Base-by-base conservation (phyloP, 92 coral and sea anemone species). In the Zoanthus solanderi region DNA sequence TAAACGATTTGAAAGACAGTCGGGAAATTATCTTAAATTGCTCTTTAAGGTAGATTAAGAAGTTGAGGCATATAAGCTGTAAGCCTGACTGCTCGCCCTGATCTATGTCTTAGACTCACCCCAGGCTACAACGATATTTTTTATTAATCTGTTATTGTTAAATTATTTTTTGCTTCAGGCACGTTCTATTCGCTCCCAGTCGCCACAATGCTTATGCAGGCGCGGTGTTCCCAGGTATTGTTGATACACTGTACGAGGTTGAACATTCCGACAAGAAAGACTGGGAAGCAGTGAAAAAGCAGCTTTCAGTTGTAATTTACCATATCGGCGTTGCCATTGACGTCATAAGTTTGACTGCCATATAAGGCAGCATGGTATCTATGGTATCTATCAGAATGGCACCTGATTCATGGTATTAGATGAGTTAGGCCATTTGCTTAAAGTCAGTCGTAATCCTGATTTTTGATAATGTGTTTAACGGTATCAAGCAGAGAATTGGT, bases 121-220 rank as follows among this genome's bases (percentile, higher is more conserved):
- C 13, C 3, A 54, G 13, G 23, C 3, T 2, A 58, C 42, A 16
- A 6, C 11, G 5, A 9, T 50, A 31, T 3, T 4, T 53, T 63
- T 80, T 63, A 58, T 18, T 72, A 14, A 78, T 72, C 47, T 77
- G 0, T 46, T 83, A 72, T 47, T 15, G n/a, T 50, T 17, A 42
- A 48, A 8, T 68, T 37, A 14, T 69, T 15, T 73, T 72, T 74
- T 16, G 34, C 46, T 86, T 15, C 67, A 94, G 98, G 71, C 95
- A 94, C 90, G 90, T 94, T 85, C 69, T 94, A 56, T 92, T 90
- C 85, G 98, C 94, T 46, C 93, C 95, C 76, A 90, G 91, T 68
- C 74, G 73, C 45, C 92, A 90, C 78, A 88, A 94, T 84, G 87
- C 92, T 1, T 90, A 90, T 84, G 87, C 95, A 2, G 95, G 94